Conservation (phyloP, 2,888 invertebrate species). For the Baccha elongata region DNA sequence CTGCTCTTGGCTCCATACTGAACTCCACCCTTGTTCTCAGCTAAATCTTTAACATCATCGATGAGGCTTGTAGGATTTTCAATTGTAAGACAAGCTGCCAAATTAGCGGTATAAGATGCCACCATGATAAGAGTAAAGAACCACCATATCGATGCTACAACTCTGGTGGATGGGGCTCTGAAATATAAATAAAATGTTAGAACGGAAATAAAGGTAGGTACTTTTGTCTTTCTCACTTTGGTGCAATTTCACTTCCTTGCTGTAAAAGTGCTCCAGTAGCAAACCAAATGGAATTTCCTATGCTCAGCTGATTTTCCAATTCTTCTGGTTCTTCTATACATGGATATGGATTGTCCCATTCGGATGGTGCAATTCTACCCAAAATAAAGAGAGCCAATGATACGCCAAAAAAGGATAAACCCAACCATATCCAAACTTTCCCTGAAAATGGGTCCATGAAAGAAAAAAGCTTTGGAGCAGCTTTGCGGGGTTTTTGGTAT, state of each 20-base stretch:
- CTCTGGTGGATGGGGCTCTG: slow-evolving; percentile 93
- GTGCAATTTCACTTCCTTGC: slow-evolving; percentile 94
- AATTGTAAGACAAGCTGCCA: slow-evolving; percentile 94
- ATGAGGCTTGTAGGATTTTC: slow-evolving; percentile 88
- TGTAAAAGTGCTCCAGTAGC: slow-evolving; percentile 93
- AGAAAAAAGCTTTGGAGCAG: slow-evolving; percentile 93
- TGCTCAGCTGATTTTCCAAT: slow-evolving; percentile 91
- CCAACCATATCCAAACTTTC: slow-evolving; percentile 93
- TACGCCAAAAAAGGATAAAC: slow-evolving; percentile 90
- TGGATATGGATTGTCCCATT: slow-evolving; percentile 94
- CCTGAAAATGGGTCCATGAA: slow-evolving; percentile 95
- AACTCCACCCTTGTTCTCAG: slow-evolving; percentile 89
- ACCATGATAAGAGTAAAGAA: slow-evolving; percentile 92
- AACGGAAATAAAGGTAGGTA: background rate
- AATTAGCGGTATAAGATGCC: slow-evolving; percentile 94
- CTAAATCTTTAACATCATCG: slow-evolving; percentile 91
- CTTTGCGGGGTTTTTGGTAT: slow-evolving; percentile 92
- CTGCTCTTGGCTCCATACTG: slow-evolving; percentile 91
- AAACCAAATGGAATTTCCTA: slow-evolving; percentile 94
- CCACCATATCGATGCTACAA: slow-evolving; percentile 94
- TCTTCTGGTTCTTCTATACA: slow-evolving; percentile 92
- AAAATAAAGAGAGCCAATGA: slow-evolving; percentile 91
- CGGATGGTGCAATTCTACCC: slow-evolving; percentile 91
- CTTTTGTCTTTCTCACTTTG: slow-evolving; percentile 85
- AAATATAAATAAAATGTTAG: background rate